phyloP scores from a whole-genome alignment of 2,888 invertebrate species.

The Agrenia bidenticulata region DNA sequence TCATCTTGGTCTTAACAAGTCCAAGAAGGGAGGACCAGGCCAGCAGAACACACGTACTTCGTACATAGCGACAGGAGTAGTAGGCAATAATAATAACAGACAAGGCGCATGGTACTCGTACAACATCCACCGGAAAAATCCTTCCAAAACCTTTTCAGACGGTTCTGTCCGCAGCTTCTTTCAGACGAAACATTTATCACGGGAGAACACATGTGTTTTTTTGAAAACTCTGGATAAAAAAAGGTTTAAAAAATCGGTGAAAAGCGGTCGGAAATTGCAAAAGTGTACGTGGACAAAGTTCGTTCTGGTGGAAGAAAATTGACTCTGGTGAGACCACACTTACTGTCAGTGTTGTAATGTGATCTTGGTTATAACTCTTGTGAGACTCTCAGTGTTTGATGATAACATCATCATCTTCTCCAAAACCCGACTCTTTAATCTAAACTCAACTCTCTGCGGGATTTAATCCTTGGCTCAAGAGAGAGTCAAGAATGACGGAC shows the following conservation, averaged over 20 bases:
- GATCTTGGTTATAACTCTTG: constrained; percentile 10
- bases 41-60: background rate
- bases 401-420: constrained; percentile 7
- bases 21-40: constrained; percentile 10
- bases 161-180: background rate
- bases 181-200: background rate
- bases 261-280: background rate
- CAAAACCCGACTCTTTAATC: background rate
- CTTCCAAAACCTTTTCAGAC: constrained; percentile 6
- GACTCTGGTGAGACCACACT: too few species aligned
- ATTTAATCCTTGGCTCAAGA: constrained; percentile 5
- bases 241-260: background rate
- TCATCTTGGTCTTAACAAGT: background rate
- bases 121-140: constrained; percentile 13
- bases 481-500: constrained; percentile 13
- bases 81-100: constrained; percentile 14
- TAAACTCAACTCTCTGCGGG: constrained; percentile 16
- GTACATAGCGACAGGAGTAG: background rate
- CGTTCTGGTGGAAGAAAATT: background rate
- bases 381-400: background rate
- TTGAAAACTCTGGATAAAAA: too few species aligned
- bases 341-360: constrained; percentile 8
- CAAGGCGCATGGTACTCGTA: constrained; percentile 6
- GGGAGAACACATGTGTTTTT: background rate
- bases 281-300: background rate